phyloP scores from a whole-genome alignment of 2,797 vertebrate genomes.

The Pipistrellus pipistrellus region DNA sequence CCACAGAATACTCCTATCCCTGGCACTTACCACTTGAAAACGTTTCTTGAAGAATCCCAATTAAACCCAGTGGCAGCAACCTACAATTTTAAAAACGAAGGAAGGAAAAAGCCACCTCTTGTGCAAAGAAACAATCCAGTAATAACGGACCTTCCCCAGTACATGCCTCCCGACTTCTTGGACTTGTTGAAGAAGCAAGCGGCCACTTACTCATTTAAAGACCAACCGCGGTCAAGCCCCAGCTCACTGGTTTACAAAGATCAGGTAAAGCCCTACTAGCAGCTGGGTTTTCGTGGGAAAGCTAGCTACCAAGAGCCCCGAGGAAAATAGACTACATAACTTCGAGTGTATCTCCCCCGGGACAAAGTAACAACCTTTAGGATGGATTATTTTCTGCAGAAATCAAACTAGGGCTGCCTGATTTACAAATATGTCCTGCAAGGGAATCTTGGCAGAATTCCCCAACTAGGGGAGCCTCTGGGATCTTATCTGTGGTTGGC shows the following conservation, averaged over 20 bases:
- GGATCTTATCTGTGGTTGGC: not conserved
- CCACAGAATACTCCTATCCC: conserved; percentile 82
- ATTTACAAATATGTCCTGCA: not conserved
- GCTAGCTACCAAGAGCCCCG: too few species aligned
- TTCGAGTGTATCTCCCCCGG: not conserved
- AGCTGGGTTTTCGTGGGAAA: not conserved
- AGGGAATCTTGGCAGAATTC: not conserved
- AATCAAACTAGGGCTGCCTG: not conserved
- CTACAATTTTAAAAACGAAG: conserved; percentile 89
- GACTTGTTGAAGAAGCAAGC: conserved; percentile 82
- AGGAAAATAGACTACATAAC: not conserved
- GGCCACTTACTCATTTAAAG: conserved; percentile 88
- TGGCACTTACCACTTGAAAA: conserved; percentile 87
- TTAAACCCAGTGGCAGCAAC: conserved; percentile 89
- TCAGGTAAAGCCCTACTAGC: conserved; percentile 84
- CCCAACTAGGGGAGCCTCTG: not conserved
- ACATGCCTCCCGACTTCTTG: conserved; percentile 83
- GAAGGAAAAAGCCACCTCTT: conserved; percentile 81
- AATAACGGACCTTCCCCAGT: conserved; percentile 85
- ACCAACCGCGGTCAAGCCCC: conserved; percentile 82
- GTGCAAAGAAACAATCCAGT: conserved; percentile 80
- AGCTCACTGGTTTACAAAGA: conserved; percentile 86
- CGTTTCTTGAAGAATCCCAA: conserved; percentile 89
- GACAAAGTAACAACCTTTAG: not conserved
- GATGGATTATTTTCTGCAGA: conserved; percentile 15